Evolutionary conservation across 2,888 invertebrate species (phyloP), one percentile per base, ranked within the genome.

Genomic region (Plebejus anna): DNA sequence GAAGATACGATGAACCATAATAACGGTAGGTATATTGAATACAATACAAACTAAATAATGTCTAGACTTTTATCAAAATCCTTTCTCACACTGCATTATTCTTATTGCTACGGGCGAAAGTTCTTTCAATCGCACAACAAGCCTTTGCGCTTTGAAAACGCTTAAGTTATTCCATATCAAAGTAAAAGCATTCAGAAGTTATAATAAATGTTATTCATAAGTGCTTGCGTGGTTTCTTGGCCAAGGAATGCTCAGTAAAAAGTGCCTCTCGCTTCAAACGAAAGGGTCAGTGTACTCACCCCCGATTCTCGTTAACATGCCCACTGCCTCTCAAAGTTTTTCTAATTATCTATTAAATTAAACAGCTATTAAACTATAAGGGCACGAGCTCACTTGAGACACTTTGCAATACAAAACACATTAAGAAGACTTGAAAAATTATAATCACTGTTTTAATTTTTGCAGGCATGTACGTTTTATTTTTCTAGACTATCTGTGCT

Each of bases 231-330:
- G 86, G 85, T 84, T 88, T 86, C 89, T 87, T 86, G 81, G 83
- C 80, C 83, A 82, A 81, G 88, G 92, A 90, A 92, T 92, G 90
- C 86, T 76, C 80, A 87, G 86, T 89, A 91, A 92, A 92, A 91
- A 91, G 86, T 89, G 85, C 87, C 86, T 81, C 82, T 81, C 83
- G 87, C 87, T 88, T 89, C 90, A 90, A 91, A 90, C 90, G 87
- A 82, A 86, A 89, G 90, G 90, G 91, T 88, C 85, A 85, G 84
- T 84, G 85, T 86, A 86, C 88, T 83, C 82, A 80, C 83, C 83
- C 84, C 84, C 84, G 82, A 83, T 84, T 83, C 88, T 90, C 89
- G 90, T 89, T 90, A 90, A 84, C 86, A 80, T 75, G 76, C 76
- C 1, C 84, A 80, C 76, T 6, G 84, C 47, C 76, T 82, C 83